These are phyloP conservation scores for Bubalus kerabau DNA, from an alignment of 2,113 vertebrate species.

Conservation along the genomic window DNA sequence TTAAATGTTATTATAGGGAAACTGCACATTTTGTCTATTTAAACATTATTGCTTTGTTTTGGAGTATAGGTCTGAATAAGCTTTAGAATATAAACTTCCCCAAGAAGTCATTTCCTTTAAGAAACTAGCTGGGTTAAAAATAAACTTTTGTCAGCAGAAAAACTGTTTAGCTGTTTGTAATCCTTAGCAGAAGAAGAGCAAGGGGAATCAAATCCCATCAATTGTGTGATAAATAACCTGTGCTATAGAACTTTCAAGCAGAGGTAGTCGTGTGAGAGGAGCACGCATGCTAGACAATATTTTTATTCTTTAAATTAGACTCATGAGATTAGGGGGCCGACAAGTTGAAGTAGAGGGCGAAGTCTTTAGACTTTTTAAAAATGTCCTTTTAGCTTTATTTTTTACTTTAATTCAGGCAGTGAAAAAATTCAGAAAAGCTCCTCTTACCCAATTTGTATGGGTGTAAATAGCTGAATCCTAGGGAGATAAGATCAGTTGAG, in stretches of 20 bases:
- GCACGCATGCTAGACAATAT: not conserved
- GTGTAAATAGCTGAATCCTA: not conserved
- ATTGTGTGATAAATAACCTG: constrained; percentile 41
- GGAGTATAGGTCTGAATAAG: constrained; percentile 35
- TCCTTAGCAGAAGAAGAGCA: constrained; percentile 17
- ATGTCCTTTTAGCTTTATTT: not conserved
- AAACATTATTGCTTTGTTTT: constrained; percentile 44
- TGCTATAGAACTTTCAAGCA: not conserved
- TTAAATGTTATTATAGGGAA: constrained; percentile 42
- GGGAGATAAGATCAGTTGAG: not conserved
- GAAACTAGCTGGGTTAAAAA: constrained; percentile 52
- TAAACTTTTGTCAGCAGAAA: constrained; percentile 66
- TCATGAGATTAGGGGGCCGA: not conserved
- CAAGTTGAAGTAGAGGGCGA: not conserved
- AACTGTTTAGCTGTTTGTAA: constrained; percentile 44
- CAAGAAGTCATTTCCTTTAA: constrained; percentile 53
- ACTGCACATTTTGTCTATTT: constrained; percentile 43
- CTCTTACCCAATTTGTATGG: not conserved
- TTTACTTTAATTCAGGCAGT: constrained; percentile 11
- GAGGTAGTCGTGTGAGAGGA: not conserved
- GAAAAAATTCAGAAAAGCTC: not conserved
- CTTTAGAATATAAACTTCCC: constrained; percentile 37
- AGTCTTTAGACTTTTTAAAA: not conserved
- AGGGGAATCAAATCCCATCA: constrained; percentile 52
- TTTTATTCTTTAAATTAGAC: constrained; percentile 30